Conservation (phyloP, 2,113 vertebrate species). For the Pachyramphus minor region DNA sequence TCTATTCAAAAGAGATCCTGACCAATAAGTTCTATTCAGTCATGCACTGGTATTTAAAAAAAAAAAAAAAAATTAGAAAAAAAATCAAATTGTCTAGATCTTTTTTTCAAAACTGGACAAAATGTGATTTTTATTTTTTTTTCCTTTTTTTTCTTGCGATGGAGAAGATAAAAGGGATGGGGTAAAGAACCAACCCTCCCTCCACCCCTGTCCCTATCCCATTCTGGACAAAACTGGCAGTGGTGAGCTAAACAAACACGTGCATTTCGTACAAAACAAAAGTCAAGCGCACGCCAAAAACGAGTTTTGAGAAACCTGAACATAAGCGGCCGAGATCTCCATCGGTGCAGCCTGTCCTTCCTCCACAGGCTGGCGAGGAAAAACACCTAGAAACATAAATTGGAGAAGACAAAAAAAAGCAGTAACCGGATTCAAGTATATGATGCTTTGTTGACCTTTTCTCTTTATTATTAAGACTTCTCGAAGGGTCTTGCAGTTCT, state of each 20-base stretch:
- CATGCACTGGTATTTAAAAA: constrained; percentile 26
- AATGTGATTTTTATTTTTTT: neutral
- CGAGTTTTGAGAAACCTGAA: neutral
- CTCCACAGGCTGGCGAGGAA: constrained; percentile 48
- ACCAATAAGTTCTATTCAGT: constrained; percentile 33
- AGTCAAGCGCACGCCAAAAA: constrained; percentile 18
- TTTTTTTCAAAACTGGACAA: constrained; percentile 51
- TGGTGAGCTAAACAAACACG: constrained; percentile 5
- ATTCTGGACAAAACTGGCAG: constrained; percentile 69
- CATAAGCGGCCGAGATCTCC: constrained; percentile 52
- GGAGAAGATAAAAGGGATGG: constrained; percentile 53
- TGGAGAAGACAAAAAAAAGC: constrained; percentile 66
- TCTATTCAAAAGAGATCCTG: constrained; percentile 25
- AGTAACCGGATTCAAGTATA: constrained; percentile 75
- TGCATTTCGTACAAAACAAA: constrained; percentile 15
- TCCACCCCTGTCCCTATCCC: neutral
- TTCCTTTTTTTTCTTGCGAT: constrained; percentile 8
- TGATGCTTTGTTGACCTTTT: constrained; percentile 75
- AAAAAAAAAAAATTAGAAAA: neutral
- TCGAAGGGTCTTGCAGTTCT: constrained; percentile 89
- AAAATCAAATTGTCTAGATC: constrained; percentile 11
- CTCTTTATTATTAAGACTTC: constrained; percentile 82
- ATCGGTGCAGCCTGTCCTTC: constrained; percentile 48
- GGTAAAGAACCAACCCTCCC: constrained; percentile 31
- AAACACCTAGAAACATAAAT: constrained; percentile 41